Base-by-base conservation (phyloP, 2,888 invertebrate genomes). In the Tenthredo livida region DNA sequence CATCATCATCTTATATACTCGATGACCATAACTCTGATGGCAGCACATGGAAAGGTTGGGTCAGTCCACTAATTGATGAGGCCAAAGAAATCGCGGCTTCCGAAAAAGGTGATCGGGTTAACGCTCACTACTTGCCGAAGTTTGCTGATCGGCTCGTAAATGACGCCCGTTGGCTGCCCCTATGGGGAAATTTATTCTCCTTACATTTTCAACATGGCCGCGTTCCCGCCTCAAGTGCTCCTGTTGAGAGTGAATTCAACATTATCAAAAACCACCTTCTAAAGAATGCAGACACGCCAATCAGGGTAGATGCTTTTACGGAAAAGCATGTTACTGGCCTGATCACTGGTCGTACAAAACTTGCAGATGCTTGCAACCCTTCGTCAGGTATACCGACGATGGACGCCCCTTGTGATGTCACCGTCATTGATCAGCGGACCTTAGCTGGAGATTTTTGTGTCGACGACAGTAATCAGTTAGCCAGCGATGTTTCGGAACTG, bases 161-260 rank as follows among this genome's bases (percentile, higher is more conserved):
- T 9, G 85, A 86, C 40, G 47, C 85, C 12, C 58, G 29, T 25
- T 85, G 70, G 61, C 67, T 86, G 12, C 87, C 85, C 21, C 67
- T 87, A 47, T 87, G 86, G 86, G 84, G 84, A 33, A 61, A 80
- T 80, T 73, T 86, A 7, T 84, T 50, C 43, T 84, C 54, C 0
- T 61, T 84, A n/a, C 77, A 84, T 78, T 87, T 86, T 10, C 83
- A 82, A 47, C 85, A 85, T 21, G 86, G 86, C 25, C 83, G 86
- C 50, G 58, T 86, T 50, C 86, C 86, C 29, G 86, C 87, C 15
- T 65, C 78, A 1, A 87, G 85, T 80, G 85, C 85, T 29, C 65
- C 70, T 25, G 85, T 86, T 33, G 85, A 87, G 50, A 82, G 67
- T 12, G 85, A 85, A 67, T 86, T 86, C 29, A 25, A 82, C 75